Base-by-base conservation (phyloP, 2,888 invertebrate genomes). In the Tachina fera region DNA sequence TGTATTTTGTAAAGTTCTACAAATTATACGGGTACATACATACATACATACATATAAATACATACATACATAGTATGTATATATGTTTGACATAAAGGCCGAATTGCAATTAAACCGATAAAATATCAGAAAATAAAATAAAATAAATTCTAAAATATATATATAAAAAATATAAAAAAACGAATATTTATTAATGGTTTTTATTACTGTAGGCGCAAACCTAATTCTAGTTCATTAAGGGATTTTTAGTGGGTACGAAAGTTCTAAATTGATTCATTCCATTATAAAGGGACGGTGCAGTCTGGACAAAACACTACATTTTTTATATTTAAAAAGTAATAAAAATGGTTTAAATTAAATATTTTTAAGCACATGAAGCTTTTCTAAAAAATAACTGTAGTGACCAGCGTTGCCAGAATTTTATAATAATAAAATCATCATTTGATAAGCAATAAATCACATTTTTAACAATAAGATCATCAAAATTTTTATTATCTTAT, bases 61-160 rank as follows among this genome's bases (percentile, higher is more conserved):
- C 0, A 49, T 31, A 31, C 31, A 31, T 31, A 31, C 5, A 31
- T 22, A 22, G 31, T 31, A 31, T 31, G 31, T 31, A 31, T 31
- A 31, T 45, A 47, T 67, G 16, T 63, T 60, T 71, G 61, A 56
- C 79, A 45, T 47, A 81, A 79, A 67, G 77, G 51, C 83, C 83
- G 53, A 84, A 72, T 68, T 81, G 1, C 71, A 68, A 75, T 65
- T 14, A 58, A 76, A 76, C 75, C 86, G 79, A 86, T 78, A 41
- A 63, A 65, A 56, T 56, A n/a, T 63, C n/a, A 65, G 53, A 76
- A 19, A 47, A 63, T 31, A 72, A 78, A 56, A 77, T 1, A 31
- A 74, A 61, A 60, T 31, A 79, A 61, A 10, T 51, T 61, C 1
- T 41, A 58, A 49, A 67, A 41, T 41, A 49, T 76, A 45, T 43